phyloP scores from a whole-genome alignment of 2,113 vertebrate genomes.

The Oreocharis arfaki region DNA sequence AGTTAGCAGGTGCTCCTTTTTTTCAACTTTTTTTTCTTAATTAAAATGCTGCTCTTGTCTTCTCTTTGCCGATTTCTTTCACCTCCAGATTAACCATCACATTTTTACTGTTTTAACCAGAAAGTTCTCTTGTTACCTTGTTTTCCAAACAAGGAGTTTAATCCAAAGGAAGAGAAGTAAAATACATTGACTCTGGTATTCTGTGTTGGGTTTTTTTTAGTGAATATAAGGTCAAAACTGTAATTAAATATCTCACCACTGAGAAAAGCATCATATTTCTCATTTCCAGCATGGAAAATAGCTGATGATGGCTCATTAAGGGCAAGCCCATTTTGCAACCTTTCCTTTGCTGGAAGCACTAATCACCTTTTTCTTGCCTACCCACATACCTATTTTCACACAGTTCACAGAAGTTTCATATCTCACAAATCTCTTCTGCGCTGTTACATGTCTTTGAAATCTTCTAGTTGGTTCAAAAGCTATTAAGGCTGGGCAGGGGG shows the following conservation, averaged over 20 bases:
- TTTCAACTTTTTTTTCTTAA: neutral
- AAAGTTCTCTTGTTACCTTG: neutral
- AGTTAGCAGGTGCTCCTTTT: constrained; percentile 50
- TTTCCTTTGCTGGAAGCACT: constrained; percentile 19
- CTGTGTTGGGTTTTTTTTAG: neutral
- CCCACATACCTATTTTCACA: neutral
- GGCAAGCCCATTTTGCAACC: constrained; percentile 6
- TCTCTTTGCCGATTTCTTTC: constrained; percentile 12
- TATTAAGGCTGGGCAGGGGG: neutral
- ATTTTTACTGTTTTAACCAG: constrained; percentile 13
- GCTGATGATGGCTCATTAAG: neutral
- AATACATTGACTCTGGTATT: neutral
- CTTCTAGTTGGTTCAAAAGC: neutral
- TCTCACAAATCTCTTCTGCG: neutral
- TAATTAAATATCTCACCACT: constrained; percentile 38
- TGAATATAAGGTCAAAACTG: constrained; percentile 38
- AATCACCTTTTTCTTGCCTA: constrained; percentile 2
- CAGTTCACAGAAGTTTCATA: neutral
- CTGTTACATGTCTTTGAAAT: neutral
- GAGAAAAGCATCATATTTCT: constrained; percentile 36
- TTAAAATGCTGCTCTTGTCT: constrained; percentile 48
- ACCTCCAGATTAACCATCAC: constrained; percentile 21
- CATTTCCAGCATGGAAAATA: constrained; percentile 38
- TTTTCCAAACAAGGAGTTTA: neutral
- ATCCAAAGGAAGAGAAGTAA: neutral